Percentiles rank a stretch among this genome's conserved stretches.
These are phyloP conservation scores for Phaedon cochleariae DNA, from an alignment of 2,888 invertebrate genomes.

Conservation along the genomic window DNA sequence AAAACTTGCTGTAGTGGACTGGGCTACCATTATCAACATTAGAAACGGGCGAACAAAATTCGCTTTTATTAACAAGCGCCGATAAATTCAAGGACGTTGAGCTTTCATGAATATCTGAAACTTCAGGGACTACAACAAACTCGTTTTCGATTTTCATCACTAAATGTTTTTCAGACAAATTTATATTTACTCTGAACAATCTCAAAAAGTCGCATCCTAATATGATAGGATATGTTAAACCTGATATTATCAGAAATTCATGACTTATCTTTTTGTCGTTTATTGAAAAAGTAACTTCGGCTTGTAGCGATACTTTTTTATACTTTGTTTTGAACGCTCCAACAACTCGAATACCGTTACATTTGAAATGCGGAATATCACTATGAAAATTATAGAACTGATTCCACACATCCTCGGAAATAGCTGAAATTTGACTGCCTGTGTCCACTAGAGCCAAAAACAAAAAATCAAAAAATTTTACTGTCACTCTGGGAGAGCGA, in stretches of 20 bases:
- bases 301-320: conserved; percentile 4
- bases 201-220: conserved; percentile 15
- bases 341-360: conserved; percentile 1
- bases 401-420: not conserved
- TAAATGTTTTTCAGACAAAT: conserved; percentile 8
- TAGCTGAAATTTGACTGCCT: no score
- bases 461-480: conserved; percentile 1
- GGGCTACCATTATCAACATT: not conserved
- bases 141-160: not conserved
- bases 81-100: not conserved
- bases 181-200: conserved; percentile 1
- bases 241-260: conserved; percentile 11
- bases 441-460: not conserved
- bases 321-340: conserved; percentile 8
- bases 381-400: not conserved
- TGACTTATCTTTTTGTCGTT: conserved; percentile 5
- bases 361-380: conserved; percentile 9
- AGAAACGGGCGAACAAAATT: not conserved
- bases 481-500: not conserved
- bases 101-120: not conserved
- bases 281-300: not conserved
- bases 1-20: no score
- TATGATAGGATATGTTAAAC: conserved; percentile 7
- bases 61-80: not conserved
- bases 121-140: not conserved